Base-by-base conservation (phyloP, 92 coral and sea anemone species). In the Heteractis magnifica region DNA sequence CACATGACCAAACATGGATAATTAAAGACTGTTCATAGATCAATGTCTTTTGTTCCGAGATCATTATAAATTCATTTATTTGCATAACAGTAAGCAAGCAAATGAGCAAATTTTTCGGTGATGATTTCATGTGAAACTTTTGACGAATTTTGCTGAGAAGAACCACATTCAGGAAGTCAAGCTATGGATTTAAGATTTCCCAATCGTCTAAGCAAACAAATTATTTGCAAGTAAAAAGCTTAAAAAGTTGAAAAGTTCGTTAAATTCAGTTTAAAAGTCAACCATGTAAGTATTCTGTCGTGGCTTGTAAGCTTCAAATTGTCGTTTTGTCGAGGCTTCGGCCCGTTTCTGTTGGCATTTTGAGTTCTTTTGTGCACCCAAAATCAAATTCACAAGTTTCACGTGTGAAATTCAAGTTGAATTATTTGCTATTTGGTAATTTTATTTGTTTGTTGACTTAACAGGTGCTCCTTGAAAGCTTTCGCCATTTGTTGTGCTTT, bases 391-490 rank as follows among this genome's bases (percentile, higher is more conserved):
- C 49, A 26, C 73, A 26, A 68, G 68, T 56, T 51, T 56, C 12
- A 53, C 23, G 72, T 56, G 83, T 80, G 71, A 80, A 80, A 64
- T 62, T 77, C 58, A 48, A 48, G 26, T 14, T 80, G 52, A 26
- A 68, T 68, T 68, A 41, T 68, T 68, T 68, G 16, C 34, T 52
- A 51, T 26, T 77, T 23, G 41, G 58, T 56, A 8, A 21, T 34
- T 34, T 78, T 59, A 18, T 78, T 78, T 59, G 83, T 65, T 79
- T 65, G 11, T 79, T 55, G 51, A 70, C 77, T 79, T 55, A 62
- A 70, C 77, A 81, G 84, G 84, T 70, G 73, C 56, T 50, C 13
- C 49, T 7, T 68, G 15, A 68, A 71, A 50, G 14, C 65, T 44
- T 51, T 65, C 51, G 76, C 65, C 44, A 21, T 81, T 71, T 71